Evolutionary conservation across 2,113 vertebrate species (phyloP).

Genomic region (Xiphophorus maculatus): DNA sequence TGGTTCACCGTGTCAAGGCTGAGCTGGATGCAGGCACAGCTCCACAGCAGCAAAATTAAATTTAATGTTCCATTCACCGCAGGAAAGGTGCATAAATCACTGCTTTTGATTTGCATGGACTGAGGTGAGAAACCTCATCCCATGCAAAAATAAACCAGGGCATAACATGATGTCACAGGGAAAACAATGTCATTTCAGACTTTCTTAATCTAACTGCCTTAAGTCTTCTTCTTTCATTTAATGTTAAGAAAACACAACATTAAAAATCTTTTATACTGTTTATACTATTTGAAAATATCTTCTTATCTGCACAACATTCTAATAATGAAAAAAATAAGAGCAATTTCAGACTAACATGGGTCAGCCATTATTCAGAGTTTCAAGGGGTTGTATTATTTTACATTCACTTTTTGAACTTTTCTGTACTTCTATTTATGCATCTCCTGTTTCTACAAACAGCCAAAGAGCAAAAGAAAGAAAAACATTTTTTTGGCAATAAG

Average conservation of each 20-base stretch:
- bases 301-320: no score
- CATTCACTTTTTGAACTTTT: no score
- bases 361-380: not conserved
- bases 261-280: conserved; percentile 48
- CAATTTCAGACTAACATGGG: not conserved
- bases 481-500: no score
- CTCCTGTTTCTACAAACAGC: no score
- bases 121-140: conserved; percentile 83
- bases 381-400: no score
- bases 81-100: conserved; percentile 96
- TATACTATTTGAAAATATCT: not conserved
- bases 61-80: conserved; percentile 92
- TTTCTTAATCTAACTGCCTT: conserved; percentile 82
- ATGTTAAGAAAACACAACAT: conserved; percentile 30
- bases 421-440: no score
- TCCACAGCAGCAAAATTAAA: conserved; percentile 95
- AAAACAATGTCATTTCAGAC: conserved; percentile 91
- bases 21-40: conserved; percentile 77
- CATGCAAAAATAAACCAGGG: conserved; percentile 88
- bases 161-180: conserved; percentile 90
- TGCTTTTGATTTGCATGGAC: conserved; percentile 96
- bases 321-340: not conserved
- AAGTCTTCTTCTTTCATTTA: conserved; percentile 84
- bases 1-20: conserved; percentile 90
- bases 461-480: no score